Conservation (phyloP, 2,113 vertebrate species). For the Daphoenositta chrysoptera region DNA sequence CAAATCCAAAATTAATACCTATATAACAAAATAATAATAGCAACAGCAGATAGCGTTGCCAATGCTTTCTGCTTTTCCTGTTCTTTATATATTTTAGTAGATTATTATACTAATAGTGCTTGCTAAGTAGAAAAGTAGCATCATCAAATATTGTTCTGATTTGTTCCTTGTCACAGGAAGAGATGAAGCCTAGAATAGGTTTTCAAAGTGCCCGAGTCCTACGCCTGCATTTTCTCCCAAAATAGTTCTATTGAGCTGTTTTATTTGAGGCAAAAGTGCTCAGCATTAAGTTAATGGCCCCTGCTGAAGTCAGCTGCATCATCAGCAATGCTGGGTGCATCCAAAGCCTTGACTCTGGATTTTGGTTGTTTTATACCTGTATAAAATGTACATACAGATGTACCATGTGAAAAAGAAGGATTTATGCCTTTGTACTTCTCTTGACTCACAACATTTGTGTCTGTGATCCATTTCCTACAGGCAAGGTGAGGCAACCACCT, state of each 20-base stretch:
- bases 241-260: slow-evolving; percentile 57
- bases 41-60: neutral
- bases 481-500: neutral
- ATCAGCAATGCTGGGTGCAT: slow-evolving; percentile 4
- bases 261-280: slow-evolving; percentile 25
- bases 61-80: neutral
- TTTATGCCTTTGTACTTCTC: neutral
- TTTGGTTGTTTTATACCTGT: neutral
- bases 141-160: neutral
- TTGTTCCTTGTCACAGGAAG: slow-evolving; percentile 35
- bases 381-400: neutral
- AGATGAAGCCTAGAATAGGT: slow-evolving; percentile 1
- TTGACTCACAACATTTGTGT: neutral
- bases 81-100: neutral
- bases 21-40: neutral
- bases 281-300: slow-evolving; percentile 48
- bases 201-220: slow-evolving; percentile 7
- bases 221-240: neutral
- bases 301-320: slow-evolving; percentile 37
- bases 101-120: neutral
- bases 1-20: neutral
- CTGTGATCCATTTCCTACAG: neutral
- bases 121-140: neutral
- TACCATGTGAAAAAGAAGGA: neutral
- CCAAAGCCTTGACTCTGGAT: neutral